Evolutionary conservation across 2,888 invertebrate species (phyloP), one percentile per base, ranked within the genome.

Genomic region (Lapara coniferarum): DNA sequence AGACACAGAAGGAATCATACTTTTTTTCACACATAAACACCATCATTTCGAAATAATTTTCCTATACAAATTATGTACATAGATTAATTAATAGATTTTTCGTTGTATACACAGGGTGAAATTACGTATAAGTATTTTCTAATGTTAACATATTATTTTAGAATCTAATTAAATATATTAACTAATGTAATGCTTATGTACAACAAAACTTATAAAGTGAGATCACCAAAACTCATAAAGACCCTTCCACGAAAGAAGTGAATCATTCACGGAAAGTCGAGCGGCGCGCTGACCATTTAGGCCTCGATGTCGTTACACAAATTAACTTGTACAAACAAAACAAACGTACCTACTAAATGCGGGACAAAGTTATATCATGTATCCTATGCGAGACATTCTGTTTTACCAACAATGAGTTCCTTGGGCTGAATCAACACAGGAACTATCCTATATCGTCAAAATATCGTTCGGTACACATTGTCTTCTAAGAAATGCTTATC

Each of bases 211-310:
- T 82, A 87, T 85, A 76, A 81, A 76, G 82, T 89, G 90, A 90
- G 90, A 90, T 90, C 90, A 84, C 84, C 86, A 81, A 79, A 74
- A 81, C 58, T 78, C 76, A 77, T 74, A 71, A 77, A 73, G 71
- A 76, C 71, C 75, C 77, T 71, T 71, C 71, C 75, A 52, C 56
- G 53, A 58, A 58, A 66, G 30, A 30, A 59, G 71, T 71, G 53
- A 71, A 74, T 72, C 73, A 74, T 72, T 72, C 63, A 67, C 69
- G 72, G 71, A 75, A 72, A 72, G 68, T 78, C 69, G 66, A 71
- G 67, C 63, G 59, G 72, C 75, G 77, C 77, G 73, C 78, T 75
- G 68, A 74, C 70, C 67, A 56, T 72, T 71, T 73, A 72, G 76
- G 81, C 80, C 77, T 75, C 73, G 51, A 67, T 69, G 63, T 73